Evolutionary conservation across 2,113 vertebrate species (phyloP).

Genomic region (Mobula hypostoma): DNA sequence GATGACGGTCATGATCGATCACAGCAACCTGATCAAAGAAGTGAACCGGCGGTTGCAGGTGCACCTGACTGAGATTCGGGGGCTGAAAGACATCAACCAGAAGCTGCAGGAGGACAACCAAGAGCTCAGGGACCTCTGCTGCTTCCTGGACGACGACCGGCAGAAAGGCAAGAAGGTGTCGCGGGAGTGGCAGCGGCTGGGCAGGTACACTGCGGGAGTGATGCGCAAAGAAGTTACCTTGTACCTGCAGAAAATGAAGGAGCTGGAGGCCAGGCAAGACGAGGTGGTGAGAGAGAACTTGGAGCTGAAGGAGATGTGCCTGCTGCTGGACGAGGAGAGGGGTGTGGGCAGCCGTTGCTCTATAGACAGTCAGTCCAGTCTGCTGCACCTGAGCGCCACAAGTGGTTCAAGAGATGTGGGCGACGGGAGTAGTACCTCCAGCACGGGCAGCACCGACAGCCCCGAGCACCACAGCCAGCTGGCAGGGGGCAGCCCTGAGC

Average conservation of each 20-base stretch:
- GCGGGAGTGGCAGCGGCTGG: slow-evolving; percentile 90
- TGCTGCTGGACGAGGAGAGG: slow-evolving; percentile 87
- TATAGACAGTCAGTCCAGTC: slow-evolving; percentile 81
- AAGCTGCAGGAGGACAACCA: slow-evolving; percentile 96
- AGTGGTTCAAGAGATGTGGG: slow-evolving; percentile 77
- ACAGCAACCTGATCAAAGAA: slow-evolving; percentile 91
- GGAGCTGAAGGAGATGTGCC: slow-evolving; percentile 87
- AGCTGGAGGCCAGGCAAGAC: slow-evolving; percentile 81
- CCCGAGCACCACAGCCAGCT: slow-evolving; percentile 67
- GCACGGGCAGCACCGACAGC: slow-evolving; percentile 69
- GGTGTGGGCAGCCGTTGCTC: slow-evolving; percentile 72
- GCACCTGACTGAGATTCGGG: slow-evolving; percentile 88
- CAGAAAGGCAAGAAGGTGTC: slow-evolving; percentile 92
- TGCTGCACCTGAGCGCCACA: slow-evolving; percentile 63
- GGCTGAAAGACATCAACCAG: slow-evolving; percentile 95
- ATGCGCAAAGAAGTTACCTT: slow-evolving; percentile 90
- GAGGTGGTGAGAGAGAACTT: slow-evolving; percentile 86
- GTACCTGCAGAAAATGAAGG: slow-evolving; percentile 86
- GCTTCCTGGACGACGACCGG: slow-evolving; percentile 90
- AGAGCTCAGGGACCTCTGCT: slow-evolving; percentile 90
- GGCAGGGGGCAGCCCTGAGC: slow-evolving; percentile 62
- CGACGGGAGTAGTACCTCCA: slow-evolving; percentile 90
- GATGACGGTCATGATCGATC: slow-evolving; percentile 92
- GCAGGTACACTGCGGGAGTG: slow-evolving; percentile 78
- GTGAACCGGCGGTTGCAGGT: slow-evolving; percentile 93